A percentile compares a stretch with the other conserved stretches of the same genome.
Conservation (phyloP, 2,888 invertebrate genomes). For the Lingula anatina region DNA sequence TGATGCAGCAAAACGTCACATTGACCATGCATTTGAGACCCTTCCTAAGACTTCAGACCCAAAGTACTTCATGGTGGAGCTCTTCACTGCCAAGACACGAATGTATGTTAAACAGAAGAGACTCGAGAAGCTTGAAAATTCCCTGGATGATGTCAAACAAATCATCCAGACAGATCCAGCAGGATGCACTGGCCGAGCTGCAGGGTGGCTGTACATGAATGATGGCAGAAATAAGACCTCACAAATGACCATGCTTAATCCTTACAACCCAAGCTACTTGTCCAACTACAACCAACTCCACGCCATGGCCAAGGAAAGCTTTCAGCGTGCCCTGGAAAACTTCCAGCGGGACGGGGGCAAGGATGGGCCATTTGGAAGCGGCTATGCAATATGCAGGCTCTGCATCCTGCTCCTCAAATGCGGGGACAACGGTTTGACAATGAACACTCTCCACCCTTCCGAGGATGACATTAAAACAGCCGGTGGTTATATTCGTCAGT, state of each 20-base stretch:
- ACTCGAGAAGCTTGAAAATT: slow-evolving; percentile 15
- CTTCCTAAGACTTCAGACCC: slow-evolving; percentile 17
- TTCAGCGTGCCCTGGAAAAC: slow-evolving; percentile 15
- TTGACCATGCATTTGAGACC: slow-evolving; percentile 12
- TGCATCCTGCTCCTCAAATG: slow-evolving; percentile 15
- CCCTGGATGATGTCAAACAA: slow-evolving; percentile 18
- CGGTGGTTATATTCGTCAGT: slow-evolving; percentile 11
- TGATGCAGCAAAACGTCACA: slow-evolving; percentile 14
- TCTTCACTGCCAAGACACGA: slow-evolving; percentile 17
- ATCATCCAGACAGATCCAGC: slow-evolving; percentile 17
- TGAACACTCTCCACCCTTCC: slow-evolving; percentile 10
- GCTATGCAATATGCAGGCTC: slow-evolving; percentile 16
- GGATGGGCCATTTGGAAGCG: slow-evolving; percentile 21
- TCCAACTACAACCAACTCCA: slow-evolving; percentile 11
- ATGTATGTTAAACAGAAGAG: slow-evolving; percentile 21
- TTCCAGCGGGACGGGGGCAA: slow-evolving; percentile 19
- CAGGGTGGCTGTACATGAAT: slow-evolving; percentile 23
- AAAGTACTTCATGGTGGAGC: slow-evolving; percentile 17
- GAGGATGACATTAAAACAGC: slow-evolving; percentile 12
- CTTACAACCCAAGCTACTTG: slow-evolving; percentile 11
- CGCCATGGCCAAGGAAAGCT: slow-evolving; percentile 13
- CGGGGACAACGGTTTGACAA: slow-evolving; percentile 18
- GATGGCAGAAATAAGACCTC: slow-evolving; percentile 15
- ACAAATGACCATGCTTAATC: slow-evolving; percentile 15
- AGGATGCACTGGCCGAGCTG: slow-evolving; percentile 18